These are phyloP conservation scores for Troides aeacus DNA, from an alignment of 2,888 invertebrate genomes.

Conservation along the genomic window DNA sequence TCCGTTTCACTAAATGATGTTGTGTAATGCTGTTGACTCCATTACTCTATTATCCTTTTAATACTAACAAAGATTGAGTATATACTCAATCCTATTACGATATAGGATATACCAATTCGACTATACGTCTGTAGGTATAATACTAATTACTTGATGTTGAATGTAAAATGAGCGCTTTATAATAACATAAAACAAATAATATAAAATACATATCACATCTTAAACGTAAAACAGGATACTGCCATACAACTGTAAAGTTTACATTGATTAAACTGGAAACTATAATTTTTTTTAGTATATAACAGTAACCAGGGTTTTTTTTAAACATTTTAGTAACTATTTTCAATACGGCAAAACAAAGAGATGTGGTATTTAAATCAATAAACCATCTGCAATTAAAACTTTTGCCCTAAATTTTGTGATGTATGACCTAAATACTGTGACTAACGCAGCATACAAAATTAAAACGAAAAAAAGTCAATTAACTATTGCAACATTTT, in stretches of 20 bases:
- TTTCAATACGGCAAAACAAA: not conserved
- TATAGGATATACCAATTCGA: no score
- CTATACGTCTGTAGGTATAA: not conserved
- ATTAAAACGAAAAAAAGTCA: not conserved
- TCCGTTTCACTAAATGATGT: slow-evolving; percentile 15
- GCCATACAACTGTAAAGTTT: no score
- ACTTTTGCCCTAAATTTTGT: slow-evolving; percentile 16
- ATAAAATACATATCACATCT: no score
- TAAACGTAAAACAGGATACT: no score
- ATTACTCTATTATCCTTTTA: not conserved
- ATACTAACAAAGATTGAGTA: slow-evolving; percentile 5
- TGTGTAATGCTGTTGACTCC: not conserved
- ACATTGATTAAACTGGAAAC: no score
- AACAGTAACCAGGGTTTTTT: no score
- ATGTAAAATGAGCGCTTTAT: no score
- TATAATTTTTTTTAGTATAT: no score
- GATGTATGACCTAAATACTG: slow-evolving; percentile 20
- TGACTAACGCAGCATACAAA: slow-evolving; percentile 9
- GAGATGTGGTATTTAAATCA: slow-evolving; percentile 5
- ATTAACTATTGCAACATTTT: not conserved
- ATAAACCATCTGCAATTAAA: slow-evolving; percentile 10
- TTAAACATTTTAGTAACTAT: no score
- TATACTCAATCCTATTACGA: no score
- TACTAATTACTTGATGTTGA: not conserved
- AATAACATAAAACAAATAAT: no score